Evolutionary conservation across 2,888 invertebrate species (phyloP).

Genomic region (Rutpela maculata): DNA sequence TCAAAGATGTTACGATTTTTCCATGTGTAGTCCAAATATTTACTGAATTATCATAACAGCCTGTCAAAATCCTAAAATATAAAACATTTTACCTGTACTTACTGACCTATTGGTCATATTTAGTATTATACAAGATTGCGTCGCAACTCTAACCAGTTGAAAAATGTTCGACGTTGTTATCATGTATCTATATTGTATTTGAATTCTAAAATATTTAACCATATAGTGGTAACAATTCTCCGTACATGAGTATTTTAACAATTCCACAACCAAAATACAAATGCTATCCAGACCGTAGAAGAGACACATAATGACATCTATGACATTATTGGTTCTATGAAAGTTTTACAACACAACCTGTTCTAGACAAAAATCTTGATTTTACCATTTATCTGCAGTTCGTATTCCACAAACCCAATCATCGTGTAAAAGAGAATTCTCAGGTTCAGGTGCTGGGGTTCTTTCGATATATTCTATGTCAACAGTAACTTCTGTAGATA

Average conservation of each 20-base stretch:
- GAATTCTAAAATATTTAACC: too few species aligned
- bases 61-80: constrained; percentile 87
- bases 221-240: too few species aligned
- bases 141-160: too few species aligned
- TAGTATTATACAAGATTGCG: background rate
- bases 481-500: constrained; percentile 89
- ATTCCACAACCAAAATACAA: too few species aligned
- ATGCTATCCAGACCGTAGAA: too few species aligned
- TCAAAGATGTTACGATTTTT: constrained; percentile 87
- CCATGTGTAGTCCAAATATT: constrained; percentile 93
- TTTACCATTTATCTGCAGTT: constrained; percentile 63
- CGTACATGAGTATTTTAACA: too few species aligned
- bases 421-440: constrained; percentile 94
- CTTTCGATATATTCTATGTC: constrained; percentile 94
- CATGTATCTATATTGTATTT: too few species aligned
- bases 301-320: too few species aligned
- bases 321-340: too few species aligned
- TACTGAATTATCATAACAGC: constrained; percentile 94
- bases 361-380: background rate
- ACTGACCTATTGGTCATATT: background rate
- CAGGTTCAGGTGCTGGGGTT: constrained; percentile 93
- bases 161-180: too few species aligned
- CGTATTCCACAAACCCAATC: constrained; percentile 91
- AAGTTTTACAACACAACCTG: too few species aligned
- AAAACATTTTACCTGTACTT: background rate